A percentile compares a stretch with the other conserved stretches of the same genome.
These are phyloP conservation scores for Irena cyanogastra DNA, from an alignment of 2,113 vertebrate genomes.

Conservation along the genomic window DNA sequence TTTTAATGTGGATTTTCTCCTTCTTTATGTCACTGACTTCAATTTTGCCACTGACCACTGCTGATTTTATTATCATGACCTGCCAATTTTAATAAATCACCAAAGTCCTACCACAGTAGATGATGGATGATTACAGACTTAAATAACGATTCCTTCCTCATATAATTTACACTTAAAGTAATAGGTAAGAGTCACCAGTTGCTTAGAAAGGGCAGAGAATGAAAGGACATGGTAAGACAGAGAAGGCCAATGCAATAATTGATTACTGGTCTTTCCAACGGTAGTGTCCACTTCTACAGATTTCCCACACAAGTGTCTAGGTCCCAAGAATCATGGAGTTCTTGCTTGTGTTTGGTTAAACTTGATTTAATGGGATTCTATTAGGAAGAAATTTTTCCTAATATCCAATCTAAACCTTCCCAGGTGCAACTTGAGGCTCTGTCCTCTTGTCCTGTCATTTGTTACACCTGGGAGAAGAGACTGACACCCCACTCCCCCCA, in stretches of 20 bases:
- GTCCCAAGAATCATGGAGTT: background rate
- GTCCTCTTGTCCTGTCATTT: background rate
- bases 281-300: background rate
- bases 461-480: background rate
- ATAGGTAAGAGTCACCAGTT: background rate
- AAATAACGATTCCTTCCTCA: background rate
- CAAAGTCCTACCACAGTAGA: background rate
- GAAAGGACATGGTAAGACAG: background rate
- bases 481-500: too few relatives aligned
- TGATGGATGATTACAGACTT: background rate
- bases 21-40: background rate
- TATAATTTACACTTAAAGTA: background rate
- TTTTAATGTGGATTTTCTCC: background rate
- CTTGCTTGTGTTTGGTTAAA: background rate
- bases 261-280: background rate
- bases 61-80: background rate
- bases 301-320: background rate
- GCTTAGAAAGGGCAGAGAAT: background rate
- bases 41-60: background rate
- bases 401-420: background rate
- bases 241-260: background rate
- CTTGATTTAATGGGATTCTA: background rate
- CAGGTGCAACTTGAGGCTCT: rapidly evolving
- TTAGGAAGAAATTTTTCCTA: background rate
- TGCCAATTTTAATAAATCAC: background rate